Evolutionary conservation across 2,797 vertebrate species (phyloP), one percentile per base, ranked within the genome.

Genomic region (Arrhamphus sclerolepis): DNA sequence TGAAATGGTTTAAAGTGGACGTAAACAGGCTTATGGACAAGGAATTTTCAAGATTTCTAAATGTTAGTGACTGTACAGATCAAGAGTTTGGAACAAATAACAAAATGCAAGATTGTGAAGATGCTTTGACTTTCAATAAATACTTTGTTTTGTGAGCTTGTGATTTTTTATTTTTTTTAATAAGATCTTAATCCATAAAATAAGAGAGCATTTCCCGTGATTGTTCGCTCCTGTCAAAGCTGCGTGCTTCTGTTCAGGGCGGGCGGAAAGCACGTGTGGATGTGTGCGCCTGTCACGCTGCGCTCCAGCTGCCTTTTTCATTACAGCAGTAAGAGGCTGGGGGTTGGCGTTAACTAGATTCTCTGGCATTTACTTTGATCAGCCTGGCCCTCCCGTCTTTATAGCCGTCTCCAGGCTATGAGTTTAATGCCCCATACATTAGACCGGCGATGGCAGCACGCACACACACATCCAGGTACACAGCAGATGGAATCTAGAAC

Each of bases 301-400:
- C 4, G 62, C 73, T 77, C 80, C 80, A 82, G 81, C 74, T 83
- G 84, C 70, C 67, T 56, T 1, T 47, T 79, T 83, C 72, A 70
- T 87, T 85, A 85, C 87, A 82, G 81, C 39, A 16, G 58, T 21
- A 21, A 83, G 66, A 49, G 78, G 79, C 58, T 52, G 70, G 65
- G 60, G 65, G 63, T 71, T 90, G 90, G 93, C 89, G 91, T 93
- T 98, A 97, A 97, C 95, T 88, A 96, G 95, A 96, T 95, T 97
- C 96, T 92, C 62, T 94, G 77, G 86, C 93, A 92, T 93, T 95
- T 94, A 94, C 96, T 98, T 97, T 98, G 95, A 98, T 98, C 95
- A 94, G 92, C 92, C 87, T 87, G 84, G 92, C 89, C 90, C 88
- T 87, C 89, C 91, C 87, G 19, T 87, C 95, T 97, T 98, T 97